Evolutionary conservation across 2,113 vertebrate species (phyloP).

Genomic region (Cinclus cinclus): DNA sequence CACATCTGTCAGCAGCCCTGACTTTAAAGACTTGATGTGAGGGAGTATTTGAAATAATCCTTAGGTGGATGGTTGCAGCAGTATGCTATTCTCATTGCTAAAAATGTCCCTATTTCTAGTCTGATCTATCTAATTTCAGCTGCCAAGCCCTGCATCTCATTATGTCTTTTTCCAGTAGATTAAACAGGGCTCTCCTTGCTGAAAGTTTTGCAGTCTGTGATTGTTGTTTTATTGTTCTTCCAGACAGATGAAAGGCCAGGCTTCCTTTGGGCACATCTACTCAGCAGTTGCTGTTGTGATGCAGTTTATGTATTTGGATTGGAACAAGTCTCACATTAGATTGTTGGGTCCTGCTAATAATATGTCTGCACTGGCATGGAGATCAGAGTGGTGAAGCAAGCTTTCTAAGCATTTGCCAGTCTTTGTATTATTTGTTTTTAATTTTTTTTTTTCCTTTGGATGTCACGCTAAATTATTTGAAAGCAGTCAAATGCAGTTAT

Average conservation of each 20-base stretch:
- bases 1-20: background rate
- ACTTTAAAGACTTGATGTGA: background rate
- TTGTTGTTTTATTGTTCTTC: background rate
- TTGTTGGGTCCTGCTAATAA: background rate
- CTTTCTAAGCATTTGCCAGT: background rate
- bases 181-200: background rate
- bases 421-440: background rate
- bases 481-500: background rate
- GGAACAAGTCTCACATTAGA: background rate
- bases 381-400: background rate
- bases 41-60: background rate
- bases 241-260: background rate
- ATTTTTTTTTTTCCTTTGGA: background rate
- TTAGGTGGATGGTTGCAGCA: background rate
- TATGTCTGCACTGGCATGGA: background rate
- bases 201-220: background rate
- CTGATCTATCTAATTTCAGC: slow-evolving; percentile 24
- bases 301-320: background rate
- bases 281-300: background rate
- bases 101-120: slow-evolving; percentile 7
- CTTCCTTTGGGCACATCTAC: background rate
- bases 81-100: background rate
- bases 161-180: slow-evolving; percentile 29
- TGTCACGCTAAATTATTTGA: background rate
- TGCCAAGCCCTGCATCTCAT: slow-evolving; percentile 6